A percentile compares a stretch with the other conserved stretches of the same genome.
phyloP scores from a whole-genome alignment of 2,113 vertebrate genomes.

The Chionodraco myersi region DNA sequence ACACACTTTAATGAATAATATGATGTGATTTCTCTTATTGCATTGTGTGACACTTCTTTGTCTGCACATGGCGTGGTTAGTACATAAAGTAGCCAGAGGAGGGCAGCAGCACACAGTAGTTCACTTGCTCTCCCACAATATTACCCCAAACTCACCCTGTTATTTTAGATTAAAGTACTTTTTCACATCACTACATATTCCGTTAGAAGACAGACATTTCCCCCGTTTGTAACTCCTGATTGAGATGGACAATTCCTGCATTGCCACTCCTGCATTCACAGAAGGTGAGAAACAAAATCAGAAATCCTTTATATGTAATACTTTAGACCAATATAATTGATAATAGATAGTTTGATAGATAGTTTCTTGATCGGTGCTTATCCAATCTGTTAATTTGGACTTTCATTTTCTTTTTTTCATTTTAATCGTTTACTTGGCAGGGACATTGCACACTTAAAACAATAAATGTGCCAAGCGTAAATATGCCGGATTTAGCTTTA shows the following conservation, averaged over 20 bases:
- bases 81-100: conserved; percentile 42
- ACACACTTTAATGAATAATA: no score
- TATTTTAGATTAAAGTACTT: conserved; percentile 9
- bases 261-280: background rate
- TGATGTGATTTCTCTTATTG: no score
- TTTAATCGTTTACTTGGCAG: no score
- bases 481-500: no score
- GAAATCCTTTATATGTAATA: no score
- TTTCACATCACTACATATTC: background rate
- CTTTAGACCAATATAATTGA: no score
- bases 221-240: background rate
- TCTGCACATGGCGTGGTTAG: background rate
- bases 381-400: conserved; percentile 22
- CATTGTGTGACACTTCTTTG: background rate
- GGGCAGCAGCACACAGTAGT: conserved; percentile 63
- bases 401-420: background rate
- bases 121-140: background rate
- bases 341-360: no score
- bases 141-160: background rate
- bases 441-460: no score
- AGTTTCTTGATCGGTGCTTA: background rate
- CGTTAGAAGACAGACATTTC: background rate
- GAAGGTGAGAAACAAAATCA: background rate
- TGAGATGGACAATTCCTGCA: background rate
- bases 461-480: no score